phyloP scores from a whole-genome alignment of 1,140 invertebrate genomes.

The Theocolax elegans region DNA sequence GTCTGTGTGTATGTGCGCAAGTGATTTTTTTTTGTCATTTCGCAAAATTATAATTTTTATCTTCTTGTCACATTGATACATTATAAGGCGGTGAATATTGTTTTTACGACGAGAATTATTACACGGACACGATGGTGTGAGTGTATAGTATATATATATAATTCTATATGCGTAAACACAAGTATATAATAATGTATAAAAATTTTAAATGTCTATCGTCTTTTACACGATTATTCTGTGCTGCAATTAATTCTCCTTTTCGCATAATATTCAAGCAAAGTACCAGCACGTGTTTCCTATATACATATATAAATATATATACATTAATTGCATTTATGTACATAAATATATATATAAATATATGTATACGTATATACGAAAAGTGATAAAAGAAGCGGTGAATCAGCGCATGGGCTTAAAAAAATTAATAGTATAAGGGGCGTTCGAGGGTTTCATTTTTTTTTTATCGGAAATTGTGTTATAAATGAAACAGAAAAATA shows the following conservation, averaged over 20 bases:
- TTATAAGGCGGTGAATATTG: too few species aligned
- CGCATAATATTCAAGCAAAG: slow-evolving; percentile 39
- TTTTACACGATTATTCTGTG: slow-evolving; percentile 8
- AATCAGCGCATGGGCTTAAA: slow-evolving; percentile 56
- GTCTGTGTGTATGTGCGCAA: neutral
- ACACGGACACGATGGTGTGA: neutral
- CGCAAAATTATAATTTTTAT: neutral
- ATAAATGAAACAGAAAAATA: neutral
- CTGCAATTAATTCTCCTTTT: slow-evolving; percentile 5
- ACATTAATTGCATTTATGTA: neutral
- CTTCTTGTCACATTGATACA: too few species aligned
- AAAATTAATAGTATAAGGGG: slow-evolving; percentile 42
- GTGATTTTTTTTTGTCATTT: neutral
- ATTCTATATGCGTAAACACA: slow-evolving; percentile 23
- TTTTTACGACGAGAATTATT: neutral
- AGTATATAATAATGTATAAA: neutral
- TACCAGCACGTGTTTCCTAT: slow-evolving; percentile 49
- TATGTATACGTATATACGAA: slow-evolving; percentile 38
- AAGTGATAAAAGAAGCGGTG: slow-evolving; percentile 61
- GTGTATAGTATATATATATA: slow-evolving; percentile 9
- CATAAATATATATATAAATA: slow-evolving; percentile 35
- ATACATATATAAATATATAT: slow-evolving; percentile 9
- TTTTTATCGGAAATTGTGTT: slow-evolving; percentile 18
- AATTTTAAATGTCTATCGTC: neutral
- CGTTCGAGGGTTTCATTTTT: slow-evolving; percentile 41